Conservation (phyloP, 2,888 invertebrate species). For the Polyommatus icarus region DNA sequence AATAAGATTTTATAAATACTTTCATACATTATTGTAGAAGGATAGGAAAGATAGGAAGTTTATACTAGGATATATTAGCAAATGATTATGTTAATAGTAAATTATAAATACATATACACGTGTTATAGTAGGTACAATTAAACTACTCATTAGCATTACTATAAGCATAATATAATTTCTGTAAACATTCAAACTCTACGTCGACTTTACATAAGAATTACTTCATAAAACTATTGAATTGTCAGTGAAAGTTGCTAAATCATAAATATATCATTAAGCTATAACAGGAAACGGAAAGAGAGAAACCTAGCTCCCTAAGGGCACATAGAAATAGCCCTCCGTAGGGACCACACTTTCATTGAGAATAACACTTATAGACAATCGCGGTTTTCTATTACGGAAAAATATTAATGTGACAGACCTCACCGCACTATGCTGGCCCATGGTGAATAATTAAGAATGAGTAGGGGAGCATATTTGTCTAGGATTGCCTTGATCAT, state of each 20-base stretch:
- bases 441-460: too few relatives aligned
- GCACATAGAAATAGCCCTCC: conserved; percentile 13
- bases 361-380: background rate
- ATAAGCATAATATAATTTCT: background rate
- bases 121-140: too few relatives aligned
- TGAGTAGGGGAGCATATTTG: too few relatives aligned
- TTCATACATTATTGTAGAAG: too few relatives aligned
- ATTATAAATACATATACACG: too few relatives aligned
- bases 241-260: background rate
- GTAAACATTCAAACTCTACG: background rate
- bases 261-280: background rate
- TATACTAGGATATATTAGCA: too few relatives aligned
- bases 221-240: background rate
- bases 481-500: too few relatives aligned
- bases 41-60: too few relatives aligned
- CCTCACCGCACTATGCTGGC: background rate
- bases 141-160: too few relatives aligned
- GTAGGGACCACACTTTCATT: background rate
- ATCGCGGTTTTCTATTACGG: background rate
- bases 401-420: background rate
- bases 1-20: too few relatives aligned
- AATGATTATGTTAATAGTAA: too few relatives aligned
- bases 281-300: background rate
- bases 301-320: conserved; percentile 2
- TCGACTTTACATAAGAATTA: background rate